Evolutionary conservation across 2,113 vertebrate species (phyloP).

Genomic region (Silurus meridionalis): DNA sequence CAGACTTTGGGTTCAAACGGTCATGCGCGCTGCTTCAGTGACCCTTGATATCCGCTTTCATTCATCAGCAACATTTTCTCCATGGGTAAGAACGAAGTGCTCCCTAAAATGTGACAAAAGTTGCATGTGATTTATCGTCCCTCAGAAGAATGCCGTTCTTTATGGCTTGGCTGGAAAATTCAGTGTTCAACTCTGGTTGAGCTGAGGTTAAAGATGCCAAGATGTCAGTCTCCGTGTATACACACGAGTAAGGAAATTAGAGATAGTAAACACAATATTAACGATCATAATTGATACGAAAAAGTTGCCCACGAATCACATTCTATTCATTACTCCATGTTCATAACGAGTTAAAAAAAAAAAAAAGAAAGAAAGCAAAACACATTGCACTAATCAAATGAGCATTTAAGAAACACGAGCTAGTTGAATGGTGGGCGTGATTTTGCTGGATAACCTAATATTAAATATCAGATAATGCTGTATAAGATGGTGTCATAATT

Average conservation of each 20-base stretch:
- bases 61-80: constrained; percentile 50
- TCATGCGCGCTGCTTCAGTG: constrained; percentile 44
- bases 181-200: constrained; percentile 26
- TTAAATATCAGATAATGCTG: not conserved
- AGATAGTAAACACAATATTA: constrained; percentile 26
- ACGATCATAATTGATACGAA: constrained; percentile 13
- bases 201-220: constrained; percentile 11
- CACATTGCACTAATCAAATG: not conserved
- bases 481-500: constrained; percentile 9
- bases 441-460: not conserved
- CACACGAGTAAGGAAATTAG: constrained; percentile 26
- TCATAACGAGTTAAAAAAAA: not conserved
- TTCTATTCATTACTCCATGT: constrained; percentile 16
- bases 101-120: constrained; percentile 43
- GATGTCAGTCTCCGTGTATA: constrained; percentile 12
- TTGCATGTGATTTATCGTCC: constrained; percentile 55
- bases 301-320: not conserved
- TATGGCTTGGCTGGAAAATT: constrained; percentile 41
- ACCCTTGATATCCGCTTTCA: constrained; percentile 51
- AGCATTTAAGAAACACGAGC: constrained; percentile 19
- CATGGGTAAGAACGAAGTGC: constrained; percentile 43
- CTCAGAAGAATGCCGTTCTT: constrained; percentile 49
- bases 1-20: constrained; percentile 50
- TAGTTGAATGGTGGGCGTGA: constrained; percentile 11
- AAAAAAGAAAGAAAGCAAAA: not conserved